Conservation (phyloP, 2,797 vertebrate genomes). For the Bradypodion pumilum region DNA sequence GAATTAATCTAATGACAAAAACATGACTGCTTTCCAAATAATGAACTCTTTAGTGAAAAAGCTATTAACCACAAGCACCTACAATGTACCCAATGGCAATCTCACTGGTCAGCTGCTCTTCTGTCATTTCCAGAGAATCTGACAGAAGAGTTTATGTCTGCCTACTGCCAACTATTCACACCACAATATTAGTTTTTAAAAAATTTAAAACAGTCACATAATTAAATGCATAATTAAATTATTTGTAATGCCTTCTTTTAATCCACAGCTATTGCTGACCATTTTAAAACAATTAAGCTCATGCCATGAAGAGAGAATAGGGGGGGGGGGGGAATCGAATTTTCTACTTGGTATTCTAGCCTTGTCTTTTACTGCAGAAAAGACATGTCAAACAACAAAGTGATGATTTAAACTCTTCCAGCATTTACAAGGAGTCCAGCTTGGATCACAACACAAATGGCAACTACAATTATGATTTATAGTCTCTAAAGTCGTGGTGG, state of each 20-base stretch:
- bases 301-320: neutral
- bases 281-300: neutral
- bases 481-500: neutral
- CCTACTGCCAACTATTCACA: neutral
- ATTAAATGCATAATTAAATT: no score
- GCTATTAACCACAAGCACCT: neutral
- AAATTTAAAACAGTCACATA: no score
- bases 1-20: no score
- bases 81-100: neutral
- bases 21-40: neutral
- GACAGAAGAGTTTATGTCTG: neutral
- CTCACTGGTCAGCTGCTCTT: neutral
- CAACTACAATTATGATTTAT: slow-evolving; percentile 4
- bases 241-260: neutral
- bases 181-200: neutral
- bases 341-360: slow-evolving; percentile 1
- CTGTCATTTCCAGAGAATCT: neutral
- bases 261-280: no score
- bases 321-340: no score
- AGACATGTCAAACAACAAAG: neutral
- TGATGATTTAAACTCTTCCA: slow-evolving; percentile 1
- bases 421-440: neutral
- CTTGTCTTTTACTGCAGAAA: neutral
- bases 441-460: neutral
- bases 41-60: neutral